Evolutionary conservation across 35 echinoderm and acorn worm species (phyloP).

Genomic region (Hemicentrotus pulcherrimus): DNA sequence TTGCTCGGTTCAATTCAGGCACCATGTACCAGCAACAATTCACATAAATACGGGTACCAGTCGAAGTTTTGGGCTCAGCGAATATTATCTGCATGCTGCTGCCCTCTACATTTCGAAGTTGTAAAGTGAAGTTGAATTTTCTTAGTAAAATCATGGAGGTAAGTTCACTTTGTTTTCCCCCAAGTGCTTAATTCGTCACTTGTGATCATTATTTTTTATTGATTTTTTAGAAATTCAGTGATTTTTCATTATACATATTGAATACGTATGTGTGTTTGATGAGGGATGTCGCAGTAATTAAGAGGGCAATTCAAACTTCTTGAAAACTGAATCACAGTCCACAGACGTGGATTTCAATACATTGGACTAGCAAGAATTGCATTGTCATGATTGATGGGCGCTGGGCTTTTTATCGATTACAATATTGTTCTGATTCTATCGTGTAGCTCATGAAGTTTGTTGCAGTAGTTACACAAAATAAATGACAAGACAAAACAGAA

Average conservation of each 20-base stretch:
- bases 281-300: not conserved
- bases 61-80: not conserved
- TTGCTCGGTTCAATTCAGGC: too few species aligned
- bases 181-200: not conserved
- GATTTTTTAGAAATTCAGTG: not conserved
- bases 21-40: not conserved
- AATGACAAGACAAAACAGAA: too few species aligned
- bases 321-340: not conserved
- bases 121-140: not conserved
- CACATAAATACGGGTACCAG: not conserved
- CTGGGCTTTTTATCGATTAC: too few species aligned
- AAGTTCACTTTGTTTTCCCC: not conserved
- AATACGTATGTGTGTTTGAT: not conserved
- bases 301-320: not conserved
- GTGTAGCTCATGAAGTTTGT: too few species aligned
- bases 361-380: not conserved
- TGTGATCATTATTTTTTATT: not conserved
- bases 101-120: not conserved
- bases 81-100: not conserved
- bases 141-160: not conserved
- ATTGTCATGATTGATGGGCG: too few species aligned
- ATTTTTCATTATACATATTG: not conserved
- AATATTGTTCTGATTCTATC: too few species aligned
- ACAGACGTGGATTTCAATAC: not conserved
- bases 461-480: too few species aligned